Base-by-base conservation (phyloP, 2,888 invertebrate genomes). In the Pseudococcus longispinus region DNA sequence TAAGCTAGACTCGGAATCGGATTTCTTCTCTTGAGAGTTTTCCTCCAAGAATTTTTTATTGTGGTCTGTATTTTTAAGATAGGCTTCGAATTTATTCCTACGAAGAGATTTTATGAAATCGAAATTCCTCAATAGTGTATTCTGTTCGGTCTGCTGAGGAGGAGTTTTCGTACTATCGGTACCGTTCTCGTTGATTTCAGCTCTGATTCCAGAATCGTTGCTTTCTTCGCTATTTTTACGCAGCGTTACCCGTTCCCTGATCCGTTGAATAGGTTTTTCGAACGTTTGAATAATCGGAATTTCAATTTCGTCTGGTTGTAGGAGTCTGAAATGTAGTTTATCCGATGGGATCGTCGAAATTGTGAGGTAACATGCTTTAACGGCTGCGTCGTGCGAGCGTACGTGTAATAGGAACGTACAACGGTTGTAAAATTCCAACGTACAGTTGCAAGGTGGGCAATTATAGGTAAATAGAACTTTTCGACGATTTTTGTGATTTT, bases 341-440 rank as follows among this genome's bases (percentile, higher is more conserved):
- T 87, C 82, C 1, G 87, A 60, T 9, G 87, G 87, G 42, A 87
- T 83, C 0, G 44, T 83, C 13, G 83, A 83, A 18, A 87, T 83
- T 20, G 85, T 87, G 5, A 87, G 65, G 46, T 82, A 55, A 42
- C 70, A 70, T 18, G 65, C 65, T 29, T 87, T 82, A 1, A 87
- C 70, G 15, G 82, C 60, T 11, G 46, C 42, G n/a, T 85, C 83
- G 55, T 87, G 87, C 11, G 42, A 60, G 3, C 83, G 32, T 13
- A 80, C 80, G n/a, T 87, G 87, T 29, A 83, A 15, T 65, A 85
- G n/a, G 8, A 87, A 82, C 37, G 42, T 60, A 65, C 87, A 87
- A 13, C 85, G 80, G 65, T 85, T 87, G 84, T 82, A 87, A 44
- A 85, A 85, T 55, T 85, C 77, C 26, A 85, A 37, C 15, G 82